phyloP scores from a whole-genome alignment of 2,113 vertebrate species.

The Entomyzon cyanotis region DNA sequence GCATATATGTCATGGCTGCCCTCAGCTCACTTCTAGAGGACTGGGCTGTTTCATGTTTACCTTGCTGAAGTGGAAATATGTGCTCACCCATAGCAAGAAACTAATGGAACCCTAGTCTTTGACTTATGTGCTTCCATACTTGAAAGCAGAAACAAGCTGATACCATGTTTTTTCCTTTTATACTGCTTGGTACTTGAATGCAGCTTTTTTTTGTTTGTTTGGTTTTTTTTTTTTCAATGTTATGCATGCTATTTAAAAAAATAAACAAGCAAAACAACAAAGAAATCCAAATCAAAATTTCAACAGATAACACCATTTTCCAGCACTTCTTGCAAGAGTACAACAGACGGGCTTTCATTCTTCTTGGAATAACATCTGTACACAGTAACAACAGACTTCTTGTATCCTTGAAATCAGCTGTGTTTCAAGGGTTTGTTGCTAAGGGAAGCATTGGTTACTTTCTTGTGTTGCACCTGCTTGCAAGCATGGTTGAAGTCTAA shows the following conservation, averaged over 20 bases:
- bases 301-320: background rate
- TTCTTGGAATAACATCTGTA: background rate
- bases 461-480: background rate
- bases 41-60: background rate
- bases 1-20: background rate
- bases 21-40: background rate
- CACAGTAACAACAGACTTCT: background rate
- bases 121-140: background rate
- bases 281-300: background rate
- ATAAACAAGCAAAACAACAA: background rate
- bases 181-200: background rate
- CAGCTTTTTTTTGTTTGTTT: background rate
- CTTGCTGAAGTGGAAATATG: background rate
- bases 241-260: background rate
- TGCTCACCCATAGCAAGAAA: background rate
- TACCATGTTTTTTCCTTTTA: background rate
- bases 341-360: background rate
- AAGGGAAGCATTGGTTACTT: background rate
- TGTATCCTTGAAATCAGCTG: background rate
- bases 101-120: background rate
- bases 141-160: background rate
- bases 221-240: background rate
- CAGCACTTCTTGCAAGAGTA: background rate
- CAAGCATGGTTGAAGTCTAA: background rate
- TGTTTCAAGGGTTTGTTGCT: background rate